Evolutionary conservation across 2,113 vertebrate species (phyloP).

Genomic region (Cyanocitta stelleri): DNA sequence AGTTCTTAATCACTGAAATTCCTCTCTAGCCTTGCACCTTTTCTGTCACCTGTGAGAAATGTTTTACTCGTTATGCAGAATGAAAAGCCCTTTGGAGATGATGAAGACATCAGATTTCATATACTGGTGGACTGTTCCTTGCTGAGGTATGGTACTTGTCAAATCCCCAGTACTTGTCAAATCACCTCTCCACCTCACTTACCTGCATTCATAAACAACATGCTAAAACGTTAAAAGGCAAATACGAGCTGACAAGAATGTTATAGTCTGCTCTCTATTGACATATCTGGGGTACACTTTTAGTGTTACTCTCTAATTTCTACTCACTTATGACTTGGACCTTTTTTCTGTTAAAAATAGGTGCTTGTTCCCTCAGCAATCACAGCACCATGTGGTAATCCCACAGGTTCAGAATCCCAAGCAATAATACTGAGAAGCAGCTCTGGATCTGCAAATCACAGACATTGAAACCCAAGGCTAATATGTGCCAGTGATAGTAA

Average conservation of each 20-base stretch:
- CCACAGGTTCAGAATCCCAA: neutral
- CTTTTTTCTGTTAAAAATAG: neutral
- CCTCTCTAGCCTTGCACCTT: neutral
- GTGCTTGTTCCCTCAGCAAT: neutral
- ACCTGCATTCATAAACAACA: neutral
- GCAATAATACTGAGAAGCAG: neutral
- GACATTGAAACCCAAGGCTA: neutral
- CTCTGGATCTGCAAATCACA: neutral
- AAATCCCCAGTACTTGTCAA: neutral
- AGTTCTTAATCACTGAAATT: neutral
- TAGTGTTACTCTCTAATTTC: neutral
- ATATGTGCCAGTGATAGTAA: neutral
- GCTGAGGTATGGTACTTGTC: neutral
- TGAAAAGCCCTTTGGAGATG: neutral
- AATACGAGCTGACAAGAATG: neutral
- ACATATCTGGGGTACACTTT: neutral
- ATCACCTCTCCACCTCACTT: neutral
- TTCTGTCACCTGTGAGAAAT: conserved; percentile 8
- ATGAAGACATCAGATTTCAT: neutral
- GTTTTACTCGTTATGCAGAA: neutral
- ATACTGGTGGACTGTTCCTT: neutral
- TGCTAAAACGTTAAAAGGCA: neutral
- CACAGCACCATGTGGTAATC: neutral
- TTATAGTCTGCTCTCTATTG: neutral
- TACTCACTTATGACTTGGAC: neutral